Conservation (phyloP, 2,113 vertebrate species). For the Cranoglanis bouderius region DNA sequence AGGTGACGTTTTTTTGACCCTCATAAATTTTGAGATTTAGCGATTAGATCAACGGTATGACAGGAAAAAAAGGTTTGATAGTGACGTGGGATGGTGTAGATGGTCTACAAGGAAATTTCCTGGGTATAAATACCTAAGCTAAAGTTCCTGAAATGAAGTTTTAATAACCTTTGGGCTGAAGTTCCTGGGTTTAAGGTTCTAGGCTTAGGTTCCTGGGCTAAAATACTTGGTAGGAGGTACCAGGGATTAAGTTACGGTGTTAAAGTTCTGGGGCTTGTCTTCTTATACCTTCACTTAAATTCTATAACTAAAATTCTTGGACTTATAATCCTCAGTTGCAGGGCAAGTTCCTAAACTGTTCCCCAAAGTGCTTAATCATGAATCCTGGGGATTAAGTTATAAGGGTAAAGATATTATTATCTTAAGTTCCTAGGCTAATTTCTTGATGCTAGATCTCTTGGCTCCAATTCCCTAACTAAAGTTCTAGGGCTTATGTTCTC, state of each 20-base stretch:
- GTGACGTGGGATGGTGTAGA: not conserved
- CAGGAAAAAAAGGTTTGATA: not conserved
- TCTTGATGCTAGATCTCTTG: not conserved
- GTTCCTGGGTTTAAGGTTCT: not conserved
- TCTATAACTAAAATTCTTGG: not conserved
- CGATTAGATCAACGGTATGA: not conserved
- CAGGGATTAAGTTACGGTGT: not conserved
- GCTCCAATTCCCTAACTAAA: not conserved
- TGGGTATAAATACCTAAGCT: not conserved
- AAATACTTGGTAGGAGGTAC: not conserved
- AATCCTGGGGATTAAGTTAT: not conserved
- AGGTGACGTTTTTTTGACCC: not conserved
- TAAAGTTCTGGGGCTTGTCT: not conserved
- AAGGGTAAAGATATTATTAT: not conserved
- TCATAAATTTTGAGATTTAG: not conserved
- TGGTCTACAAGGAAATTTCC: not conserved
- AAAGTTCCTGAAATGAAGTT: not conserved
- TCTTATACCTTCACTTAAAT: not conserved
- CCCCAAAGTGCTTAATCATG: not conserved
- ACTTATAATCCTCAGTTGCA: not conserved
- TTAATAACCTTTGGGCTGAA: not conserved
- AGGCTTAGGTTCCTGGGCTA: not conserved
- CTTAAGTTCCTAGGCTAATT: not conserved
- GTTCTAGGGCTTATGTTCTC: not conserved
- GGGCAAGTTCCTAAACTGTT: not conserved